phyloP scores from a whole-genome alignment of 37 sponge, comb jelly and placozoan species.

The Amphimedon queenslandica region DNA sequence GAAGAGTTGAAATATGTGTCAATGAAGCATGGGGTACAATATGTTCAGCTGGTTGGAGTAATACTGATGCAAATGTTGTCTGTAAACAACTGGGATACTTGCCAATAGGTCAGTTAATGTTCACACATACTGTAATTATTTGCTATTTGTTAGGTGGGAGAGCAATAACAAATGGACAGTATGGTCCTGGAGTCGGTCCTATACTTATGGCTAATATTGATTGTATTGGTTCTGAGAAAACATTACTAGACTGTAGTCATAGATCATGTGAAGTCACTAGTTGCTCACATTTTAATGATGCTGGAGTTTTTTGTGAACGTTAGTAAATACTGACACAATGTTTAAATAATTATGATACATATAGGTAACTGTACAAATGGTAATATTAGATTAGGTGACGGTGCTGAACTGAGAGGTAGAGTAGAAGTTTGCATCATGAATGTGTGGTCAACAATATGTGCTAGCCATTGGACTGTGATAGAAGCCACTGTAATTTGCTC shows the following conservation, averaged over 20 bases:
- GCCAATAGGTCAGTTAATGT: background rate
- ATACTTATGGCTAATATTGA: background rate
- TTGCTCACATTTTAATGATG: background rate
- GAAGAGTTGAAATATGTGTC: background rate
- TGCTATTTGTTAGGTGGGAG: background rate
- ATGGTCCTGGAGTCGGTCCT: background rate
- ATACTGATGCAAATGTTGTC: background rate
- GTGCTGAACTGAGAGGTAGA: conserved; percentile 4
- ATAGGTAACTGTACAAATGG: background rate
- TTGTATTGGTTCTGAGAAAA: background rate
- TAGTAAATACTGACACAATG: background rate
- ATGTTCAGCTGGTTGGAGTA: background rate
- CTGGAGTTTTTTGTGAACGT: background rate
- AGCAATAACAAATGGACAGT: background rate
- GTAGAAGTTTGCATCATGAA: conserved; percentile 30
- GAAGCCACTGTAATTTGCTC: conserved; percentile 17
- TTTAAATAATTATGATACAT: no score
- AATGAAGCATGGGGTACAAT: background rate
- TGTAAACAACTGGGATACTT: background rate
- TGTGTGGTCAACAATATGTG: conserved; percentile 26
- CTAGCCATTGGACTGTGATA: conserved; percentile 1
- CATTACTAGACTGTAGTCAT: background rate
- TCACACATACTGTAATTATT: background rate
- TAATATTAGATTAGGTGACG: background rate
- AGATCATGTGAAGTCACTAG: background rate